Evolutionary conservation across 2,113 vertebrate species (phyloP), one percentile per base, ranked within the genome.

Genomic region (Boulengeromyrus knoepffleri): DNA sequence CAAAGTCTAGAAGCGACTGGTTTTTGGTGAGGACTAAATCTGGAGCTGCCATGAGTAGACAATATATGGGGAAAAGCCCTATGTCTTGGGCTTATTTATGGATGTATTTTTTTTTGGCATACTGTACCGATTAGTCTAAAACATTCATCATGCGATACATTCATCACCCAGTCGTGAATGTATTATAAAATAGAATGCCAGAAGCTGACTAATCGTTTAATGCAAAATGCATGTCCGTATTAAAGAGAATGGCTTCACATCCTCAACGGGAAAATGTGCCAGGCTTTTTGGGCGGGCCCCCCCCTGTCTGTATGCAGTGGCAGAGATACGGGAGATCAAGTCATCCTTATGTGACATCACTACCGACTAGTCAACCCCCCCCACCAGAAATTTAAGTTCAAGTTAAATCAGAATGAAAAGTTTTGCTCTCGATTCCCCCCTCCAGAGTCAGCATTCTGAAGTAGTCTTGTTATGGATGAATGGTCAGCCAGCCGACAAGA

Each of bases 391-490:
- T n/a, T 62, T 62, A 62, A 62, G 19, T 21, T 56, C 53, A n/a
- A 62, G 62, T 70, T 70, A 31, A 70, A 31, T 31, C 62, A 70
- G n/a, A 70, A 70, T 70, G 1, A 70, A 31, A 70, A 31, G 62
- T 42, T 42, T 19, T 39, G 36, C 56, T 62, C 24, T 24, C 10
- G 1, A 8, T 2, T 2, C 36, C 6, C 36, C 36, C 36, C 17
- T 15, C 74, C 12, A 8, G 15, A 85, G 83, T 85, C 39, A 21
- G 24, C 45, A 47, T 85, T 85, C 47, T 47, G 83, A 85, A 90
- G 80, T 31, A 80, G 47, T 88, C 85, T 88, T 70, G 85, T 90
- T 90, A 53, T 90, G 31, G 85, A 90, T 77, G 85, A 88, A 80
- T 62, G n/a, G 89, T 88, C 89, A 52, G 4, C 85, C 62, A 45